Percentiles rank a stretch among this genome's conserved stretches.
Conservation (phyloP, 2,888 invertebrate species). For the Ophioninae sp. region DNA sequence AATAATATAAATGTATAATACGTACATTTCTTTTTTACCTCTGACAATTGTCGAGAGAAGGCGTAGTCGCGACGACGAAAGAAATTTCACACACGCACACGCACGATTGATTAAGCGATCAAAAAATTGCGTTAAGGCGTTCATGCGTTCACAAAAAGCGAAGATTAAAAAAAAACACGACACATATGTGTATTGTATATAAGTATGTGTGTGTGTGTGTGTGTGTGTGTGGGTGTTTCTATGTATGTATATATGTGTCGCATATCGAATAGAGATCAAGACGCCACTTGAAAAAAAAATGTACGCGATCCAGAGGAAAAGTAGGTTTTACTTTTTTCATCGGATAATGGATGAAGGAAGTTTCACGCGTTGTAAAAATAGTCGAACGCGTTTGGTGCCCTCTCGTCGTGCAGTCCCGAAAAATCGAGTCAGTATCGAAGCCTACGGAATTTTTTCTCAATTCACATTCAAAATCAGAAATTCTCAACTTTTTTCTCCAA, state of each 20-base stretch:
- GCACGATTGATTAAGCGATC: constrained; percentile 30
- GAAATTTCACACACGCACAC: constrained; percentile 33
- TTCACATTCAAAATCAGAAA: background rate
- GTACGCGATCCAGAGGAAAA: background rate
- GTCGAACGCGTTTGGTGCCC: background rate
- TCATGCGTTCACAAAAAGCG: constrained; percentile 47
- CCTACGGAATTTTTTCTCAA: constrained; percentile 5
- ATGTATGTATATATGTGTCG: background rate
- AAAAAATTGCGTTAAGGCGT: constrained; percentile 26
- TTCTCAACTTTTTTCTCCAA: background rate
- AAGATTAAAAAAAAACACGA: constrained; percentile 11
- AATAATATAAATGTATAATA: constrained; percentile 35
- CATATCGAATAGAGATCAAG: constrained; percentile 1
- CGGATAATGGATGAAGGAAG: constrained; percentile 18
- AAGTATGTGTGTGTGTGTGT: background rate
- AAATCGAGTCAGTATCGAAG: background rate
- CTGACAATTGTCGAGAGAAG: constrained; percentile 40
- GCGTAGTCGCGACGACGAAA: constrained; percentile 22
- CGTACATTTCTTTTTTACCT: constrained; percentile 39
- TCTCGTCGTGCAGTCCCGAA: background rate
- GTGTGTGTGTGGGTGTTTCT: background rate
- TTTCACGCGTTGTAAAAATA: constrained; percentile 30
- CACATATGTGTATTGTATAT: constrained; percentile 11
- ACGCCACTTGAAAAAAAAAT: constrained; percentile 14
- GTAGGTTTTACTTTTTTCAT: background rate